Evolutionary conservation across 2,113 vertebrate species (phyloP), one percentile per base, ranked within the genome.

Genomic region (Argyrosomus japonicus): DNA sequence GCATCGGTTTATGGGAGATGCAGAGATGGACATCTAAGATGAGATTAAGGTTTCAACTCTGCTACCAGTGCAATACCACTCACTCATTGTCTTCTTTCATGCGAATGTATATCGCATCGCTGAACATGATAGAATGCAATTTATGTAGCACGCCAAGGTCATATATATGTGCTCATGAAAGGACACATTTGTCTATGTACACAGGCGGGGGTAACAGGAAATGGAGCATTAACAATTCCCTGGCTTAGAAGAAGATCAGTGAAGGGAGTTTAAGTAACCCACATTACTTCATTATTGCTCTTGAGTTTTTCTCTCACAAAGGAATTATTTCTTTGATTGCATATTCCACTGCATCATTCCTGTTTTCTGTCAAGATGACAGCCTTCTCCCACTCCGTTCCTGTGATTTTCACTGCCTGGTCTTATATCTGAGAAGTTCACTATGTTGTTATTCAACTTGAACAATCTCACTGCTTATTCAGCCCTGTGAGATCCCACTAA

Each of bases 401-500:
- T 77, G 12, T 80, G 68, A 65, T 84, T 83, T 73, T 76, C 77
- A 27, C 56, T 18, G 77, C 68, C 65, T 56, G 40, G 53, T 71
- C 68, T 19, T 71, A 74, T 88, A 87, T 85, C 76, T 56, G 60
- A 84, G 64, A 77, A 73, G 54, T 84, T 86, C 17, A 36, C 76
- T 48, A 1, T 86, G 79, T 89, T 93, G 90, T 92, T 92, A 91
- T 93, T 89, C 90, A 89, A 75, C 82, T 87, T 36, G 84, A 94
- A 92, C 90, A 91, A 89, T 87, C 86, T 82, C 69, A 58, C 79
- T 76, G 83, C 88, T 90, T 84, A 88, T 92, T 86, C 87, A 91
- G 79, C 83, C 85, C 86, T 88, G 80, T 73, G 88, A 92, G 93
- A 92, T 90, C 86, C 75, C 87, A 75, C 93, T 93, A 90, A 91